Base-by-base conservation (phyloP, 2,113 vertebrate genomes). In the Lanius ludovicianus region DNA sequence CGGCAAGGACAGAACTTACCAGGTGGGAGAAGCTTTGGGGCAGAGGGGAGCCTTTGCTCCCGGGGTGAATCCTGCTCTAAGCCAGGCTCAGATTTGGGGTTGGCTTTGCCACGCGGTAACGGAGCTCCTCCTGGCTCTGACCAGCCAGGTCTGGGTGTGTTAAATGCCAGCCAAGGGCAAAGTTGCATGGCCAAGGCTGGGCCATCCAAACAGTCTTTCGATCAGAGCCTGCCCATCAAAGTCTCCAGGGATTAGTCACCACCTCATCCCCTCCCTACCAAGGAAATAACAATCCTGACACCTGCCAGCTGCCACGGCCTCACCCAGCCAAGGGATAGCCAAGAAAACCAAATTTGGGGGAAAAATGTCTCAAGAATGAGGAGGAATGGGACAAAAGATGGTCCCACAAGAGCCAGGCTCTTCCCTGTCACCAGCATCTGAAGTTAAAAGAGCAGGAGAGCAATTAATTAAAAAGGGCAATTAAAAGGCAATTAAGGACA, bases 141-240 rank as follows among this genome's bases (percentile, higher is more conserved):
- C 1, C 10, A 1, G 67, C 23, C 37, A 1, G 4, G 1, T 33
- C 30, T 37, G 1, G 0, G 11, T 10, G 42, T 13, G 5, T 4
- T 47, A 9, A 59, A n/a, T 1, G 47, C 37, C 70, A 82, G 56
- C 31, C 89, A 41, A 44, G 67, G 44, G 65, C 13, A 33, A 67
- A 59, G 11, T 41, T 13, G 56, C 42, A 10, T 2, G 2, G 18
- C 60, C 1, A 3, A 4, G 46, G n/a, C 52, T 52, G 89, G 70
- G 52, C 6, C 0, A 65, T 52, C 5, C 57, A 37, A 37, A 37
- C 37, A 37, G 25, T 0, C 21, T 10, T 27, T 19, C 3, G 4
- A 2, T 19, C 41, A 35, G 53, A 74, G 14, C 12, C 70, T 68
- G 39, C 49, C 79, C n/a, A 62, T 47, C 41, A 10, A 2, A 50